Evolutionary conservation across 2,113 vertebrate genomes (phyloP).

Genomic region (Pangasianodon gigas): DNA sequence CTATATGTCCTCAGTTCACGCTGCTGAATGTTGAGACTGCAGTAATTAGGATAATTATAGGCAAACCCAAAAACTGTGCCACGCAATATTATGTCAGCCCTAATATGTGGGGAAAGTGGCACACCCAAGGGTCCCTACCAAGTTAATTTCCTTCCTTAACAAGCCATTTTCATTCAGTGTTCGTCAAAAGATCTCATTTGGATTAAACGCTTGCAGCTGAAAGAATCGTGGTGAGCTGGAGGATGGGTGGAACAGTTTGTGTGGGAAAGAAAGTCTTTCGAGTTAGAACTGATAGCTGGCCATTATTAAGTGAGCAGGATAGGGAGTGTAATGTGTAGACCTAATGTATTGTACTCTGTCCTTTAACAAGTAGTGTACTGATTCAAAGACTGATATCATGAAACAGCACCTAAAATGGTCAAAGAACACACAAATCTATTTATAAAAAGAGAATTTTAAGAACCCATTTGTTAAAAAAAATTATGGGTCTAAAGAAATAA

Average conservation of each 20-base stretch:
- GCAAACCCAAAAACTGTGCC: slow-evolving; percentile 35
- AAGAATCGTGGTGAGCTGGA: slow-evolving; percentile 22
- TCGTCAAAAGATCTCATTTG: slow-evolving; percentile 48
- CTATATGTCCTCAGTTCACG: not conserved
- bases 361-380: slow-evolving; percentile 29
- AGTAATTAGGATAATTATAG: slow-evolving; percentile 51
- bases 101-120: slow-evolving; percentile 43
- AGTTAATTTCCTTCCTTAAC: slow-evolving; percentile 46
- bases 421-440: not conserved
- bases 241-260: slow-evolving; percentile 43
- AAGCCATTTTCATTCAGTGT: slow-evolving; percentile 21
- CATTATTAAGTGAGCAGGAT: slow-evolving; percentile 49
- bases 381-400: slow-evolving; percentile 22
- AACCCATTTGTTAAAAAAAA: not conserved
- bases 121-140: slow-evolving; percentile 44
- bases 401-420: not conserved
- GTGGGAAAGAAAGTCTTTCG: slow-evolving; percentile 43
- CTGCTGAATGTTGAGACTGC: slow-evolving; percentile 37
- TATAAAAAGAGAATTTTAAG: not conserved
- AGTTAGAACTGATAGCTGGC: slow-evolving; percentile 34
- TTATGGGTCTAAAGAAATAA: not conserved
- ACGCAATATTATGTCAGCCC: slow-evolving; percentile 36
- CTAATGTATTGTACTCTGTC: slow-evolving; percentile 14
- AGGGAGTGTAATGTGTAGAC: slow-evolving; percentile 35
- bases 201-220: slow-evolving; percentile 46